A percentile compares a stretch with the other conserved stretches of the same genome.
phyloP scores from a whole-genome alignment of 2,797 vertebrate genomes.

The Trachurus trachurus region DNA sequence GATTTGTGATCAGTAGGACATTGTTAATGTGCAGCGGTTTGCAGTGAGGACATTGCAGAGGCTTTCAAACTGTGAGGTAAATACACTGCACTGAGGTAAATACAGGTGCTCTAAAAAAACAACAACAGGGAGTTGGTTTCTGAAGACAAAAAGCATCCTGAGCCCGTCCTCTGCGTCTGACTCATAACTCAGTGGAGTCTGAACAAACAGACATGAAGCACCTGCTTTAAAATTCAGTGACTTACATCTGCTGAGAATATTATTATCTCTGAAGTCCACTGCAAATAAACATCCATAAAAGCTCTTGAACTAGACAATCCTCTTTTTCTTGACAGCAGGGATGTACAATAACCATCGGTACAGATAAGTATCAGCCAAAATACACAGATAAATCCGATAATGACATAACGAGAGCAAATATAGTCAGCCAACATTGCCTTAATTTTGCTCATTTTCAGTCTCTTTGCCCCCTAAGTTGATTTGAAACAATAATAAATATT shows the following conservation, averaged over 20 bases:
- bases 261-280: background rate
- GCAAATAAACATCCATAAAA: background rate
- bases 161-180: background rate
- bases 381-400: too few relatives aligned
- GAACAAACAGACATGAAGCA: background rate
- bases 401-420: too few relatives aligned
- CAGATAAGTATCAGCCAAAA: too few relatives aligned
- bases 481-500: too few relatives aligned
- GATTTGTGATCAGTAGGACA: background rate
- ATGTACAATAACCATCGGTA: too few relatives aligned
- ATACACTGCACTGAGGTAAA: background rate
- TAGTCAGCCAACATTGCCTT: too few relatives aligned
- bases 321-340: background rate
- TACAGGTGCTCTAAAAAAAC: background rate
- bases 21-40: background rate
- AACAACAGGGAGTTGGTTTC: background rate
- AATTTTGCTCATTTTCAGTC: too few relatives aligned
- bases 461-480: too few relatives aligned
- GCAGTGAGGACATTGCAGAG: conserved; percentile 1
- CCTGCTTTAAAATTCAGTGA: background rate
- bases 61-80: conserved; percentile 1
- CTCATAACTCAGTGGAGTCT: background rate
- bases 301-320: background rate
- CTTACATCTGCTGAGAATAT: background rate
- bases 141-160: background rate